Base-by-base conservation (phyloP, 2,888 invertebrate species). In the Nebria brevicollis region DNA sequence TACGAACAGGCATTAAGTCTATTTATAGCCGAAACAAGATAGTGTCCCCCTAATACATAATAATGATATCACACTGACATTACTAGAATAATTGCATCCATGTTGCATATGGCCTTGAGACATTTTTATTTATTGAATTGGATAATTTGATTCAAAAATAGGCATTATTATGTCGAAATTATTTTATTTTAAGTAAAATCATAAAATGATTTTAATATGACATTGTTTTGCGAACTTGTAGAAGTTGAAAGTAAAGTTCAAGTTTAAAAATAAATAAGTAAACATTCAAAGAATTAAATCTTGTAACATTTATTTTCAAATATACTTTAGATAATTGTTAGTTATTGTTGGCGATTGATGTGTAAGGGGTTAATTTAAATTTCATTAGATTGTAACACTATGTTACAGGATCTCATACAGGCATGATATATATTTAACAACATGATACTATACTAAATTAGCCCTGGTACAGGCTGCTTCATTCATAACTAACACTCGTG, bases 21-120 rank as follows among this genome's bases (percentile, higher is more conserved):
- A 70, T 70, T 70, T 70, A 70, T 70, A 70, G 70, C 25, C 8
- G 34, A 25, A 70, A 26, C 70, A 25, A 70, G 70, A 70, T 70
- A 70, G 15, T 70, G 70, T 70, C 70, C 20, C 70, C 70, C 11
- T 13, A 11, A 54, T 54, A 3, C 8, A 54, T 13, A 54, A 11
- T 11, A 8, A 54, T 20, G 20, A 20, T 54, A 54, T 54, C 54
- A 54, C 2, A 54, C 54, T 54, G 54, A 54, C 54, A 54, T 13
- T 54, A 54, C 54, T 54, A 54, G 54, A 54, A 54, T 54, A 7
- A 54, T 54, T 54, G 54, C 54, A 54, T 13, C 54, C 54, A 54
- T 54, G 54, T 54, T 54, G 54, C 54, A 54, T 54, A 54, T 54
- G 54, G 54, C 54, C 54, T 54, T 54, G 11, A 54, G 4, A 54